These are phyloP conservation scores for Brachionus manjavacas DNA, from an alignment of 1,140 invertebrate genomes.

Conservation along the genomic window DNA sequence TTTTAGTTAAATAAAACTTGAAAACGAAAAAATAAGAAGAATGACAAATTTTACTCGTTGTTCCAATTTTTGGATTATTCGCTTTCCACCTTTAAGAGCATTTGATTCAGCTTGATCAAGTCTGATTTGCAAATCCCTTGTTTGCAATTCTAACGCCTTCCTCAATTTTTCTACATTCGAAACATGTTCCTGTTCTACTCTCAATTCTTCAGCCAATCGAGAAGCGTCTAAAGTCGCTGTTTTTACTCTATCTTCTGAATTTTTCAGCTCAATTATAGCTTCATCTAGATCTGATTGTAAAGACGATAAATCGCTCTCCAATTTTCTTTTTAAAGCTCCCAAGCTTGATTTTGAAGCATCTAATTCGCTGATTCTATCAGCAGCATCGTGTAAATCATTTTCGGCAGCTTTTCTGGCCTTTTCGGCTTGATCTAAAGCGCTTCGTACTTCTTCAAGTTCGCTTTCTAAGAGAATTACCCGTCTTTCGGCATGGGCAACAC, in stretches of 20 bases:
- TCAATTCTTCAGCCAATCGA: conserved; percentile 90
- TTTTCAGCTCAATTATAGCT: conserved; percentile 70
- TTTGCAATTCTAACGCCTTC: conserved; percentile 90
- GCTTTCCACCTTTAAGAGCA: conserved; percentile 95
- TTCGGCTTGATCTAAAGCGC: conserved; percentile 84
- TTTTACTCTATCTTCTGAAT: conserved; percentile 93
- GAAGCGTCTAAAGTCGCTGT: conserved; percentile 81
- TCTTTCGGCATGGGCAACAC: conserved; percentile 88
- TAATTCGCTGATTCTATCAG: conserved; percentile 92
- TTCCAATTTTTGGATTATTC: conserved; percentile 63
- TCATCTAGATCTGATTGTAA: conserved; percentile 68
- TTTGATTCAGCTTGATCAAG: conserved; percentile 92
- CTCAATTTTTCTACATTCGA: conserved; percentile 94
- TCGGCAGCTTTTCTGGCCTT: conserved; percentile 91
- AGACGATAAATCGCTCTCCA: conserved; percentile 91
- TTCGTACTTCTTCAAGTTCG: conserved; percentile 91
- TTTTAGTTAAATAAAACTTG: too few species aligned
- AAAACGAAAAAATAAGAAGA: too few species aligned
- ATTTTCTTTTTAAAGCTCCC: conserved; percentile 90
- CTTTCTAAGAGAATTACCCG: conserved; percentile 88
- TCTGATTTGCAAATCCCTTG: conserved; percentile 94
- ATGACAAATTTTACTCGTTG: conserved; percentile 51
- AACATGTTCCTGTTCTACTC: conserved; percentile 93
- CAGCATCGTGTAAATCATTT: conserved; percentile 88
- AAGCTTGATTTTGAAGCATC: conserved; percentile 84